Base-by-base conservation (phyloP, 2,797 vertebrate species). In the Aphelocoma californica region DNA sequence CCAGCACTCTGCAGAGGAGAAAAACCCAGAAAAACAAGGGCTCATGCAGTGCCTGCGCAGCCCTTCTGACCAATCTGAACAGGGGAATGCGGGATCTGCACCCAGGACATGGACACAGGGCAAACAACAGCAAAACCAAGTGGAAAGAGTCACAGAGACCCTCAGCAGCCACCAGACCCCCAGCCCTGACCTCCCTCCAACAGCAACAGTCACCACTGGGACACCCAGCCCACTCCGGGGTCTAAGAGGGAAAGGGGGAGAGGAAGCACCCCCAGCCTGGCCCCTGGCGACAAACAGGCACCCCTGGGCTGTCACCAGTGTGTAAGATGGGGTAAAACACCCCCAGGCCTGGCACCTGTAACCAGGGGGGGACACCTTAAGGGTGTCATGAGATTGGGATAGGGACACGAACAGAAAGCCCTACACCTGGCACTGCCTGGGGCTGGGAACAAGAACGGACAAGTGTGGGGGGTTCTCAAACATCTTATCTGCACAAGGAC, bases 1-100 rank as follows among this genome's bases (percentile, higher is more conserved):
- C 98, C 98, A 0, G 97, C 86, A 0, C 71, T 95, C 99, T 99
- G 97, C 79, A 66, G 78, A 70, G 29, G 75, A 53, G 11, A 81
- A 62, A 94, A 95, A 31, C 32, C n/a, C 47, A 50, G 5, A 53
- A n/a, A 5, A 25, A 56, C 0, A 1, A 0, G 2, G 24, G 36
- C 18, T 44, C 28, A 7, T 17, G 25, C 20, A 34, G 40, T 21
- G 45, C 25, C 50, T 45, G 16, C 3, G 9, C 45, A 38, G 66
- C 38, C n/a, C 31, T 88, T 32, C 36, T 0, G 0, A 28, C 24
- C 0, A 0, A 11, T 7, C 18, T 11, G 21, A 36, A 38, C 24
- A 9, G 12, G 29, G 9, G 18, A 54, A 73, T 0, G 1, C 4
- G 9, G 31, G 65, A 78, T 38, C 21, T 0, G 0, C 24, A 10